Conservation (phyloP, 2,888 invertebrate species). For the Galerucella calmariensis region DNA sequence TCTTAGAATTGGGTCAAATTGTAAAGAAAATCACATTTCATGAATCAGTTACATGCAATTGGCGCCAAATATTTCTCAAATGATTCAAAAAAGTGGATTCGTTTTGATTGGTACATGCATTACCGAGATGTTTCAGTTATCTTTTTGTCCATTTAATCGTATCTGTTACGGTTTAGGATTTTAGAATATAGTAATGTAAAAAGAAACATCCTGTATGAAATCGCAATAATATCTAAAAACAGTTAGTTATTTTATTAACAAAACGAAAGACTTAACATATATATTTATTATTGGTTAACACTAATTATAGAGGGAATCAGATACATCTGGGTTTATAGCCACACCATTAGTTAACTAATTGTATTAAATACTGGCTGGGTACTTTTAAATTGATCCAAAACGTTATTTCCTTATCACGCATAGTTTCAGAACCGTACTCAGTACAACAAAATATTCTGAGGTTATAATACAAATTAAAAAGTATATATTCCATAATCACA, state of each 20-base stretch:
- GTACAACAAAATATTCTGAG: background rate
- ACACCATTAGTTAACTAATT: slow-evolving; percentile 7
- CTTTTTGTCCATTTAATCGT: too few relatives aligned
- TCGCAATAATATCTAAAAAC: too few relatives aligned
- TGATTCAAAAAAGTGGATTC: too few relatives aligned
- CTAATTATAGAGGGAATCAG: background rate
- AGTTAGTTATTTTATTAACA: too few relatives aligned
- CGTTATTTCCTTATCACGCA: background rate
- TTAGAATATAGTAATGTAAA: too few relatives aligned
- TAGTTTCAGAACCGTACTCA: background rate
- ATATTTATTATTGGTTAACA: background rate
- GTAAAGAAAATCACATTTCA: background rate
- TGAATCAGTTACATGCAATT: background rate
- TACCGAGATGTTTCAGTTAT: too few relatives aligned
- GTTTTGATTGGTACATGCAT: too few relatives aligned
- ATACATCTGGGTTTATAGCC: background rate
- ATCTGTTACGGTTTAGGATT: too few relatives aligned
- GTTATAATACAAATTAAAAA: background rate
- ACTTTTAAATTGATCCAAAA: slow-evolving; percentile 1
- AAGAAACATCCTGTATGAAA: too few relatives aligned
- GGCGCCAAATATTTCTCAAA: too few relatives aligned
- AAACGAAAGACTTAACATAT: background rate
- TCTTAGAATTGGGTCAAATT: background rate
- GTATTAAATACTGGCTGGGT: slow-evolving; percentile 3
- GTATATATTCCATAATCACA: too few relatives aligned